Percentiles rank a stretch among this genome's conserved stretches.
Conservation (phyloP, 92 coral and sea anemone species). For the Pocillopora meandrina region DNA sequence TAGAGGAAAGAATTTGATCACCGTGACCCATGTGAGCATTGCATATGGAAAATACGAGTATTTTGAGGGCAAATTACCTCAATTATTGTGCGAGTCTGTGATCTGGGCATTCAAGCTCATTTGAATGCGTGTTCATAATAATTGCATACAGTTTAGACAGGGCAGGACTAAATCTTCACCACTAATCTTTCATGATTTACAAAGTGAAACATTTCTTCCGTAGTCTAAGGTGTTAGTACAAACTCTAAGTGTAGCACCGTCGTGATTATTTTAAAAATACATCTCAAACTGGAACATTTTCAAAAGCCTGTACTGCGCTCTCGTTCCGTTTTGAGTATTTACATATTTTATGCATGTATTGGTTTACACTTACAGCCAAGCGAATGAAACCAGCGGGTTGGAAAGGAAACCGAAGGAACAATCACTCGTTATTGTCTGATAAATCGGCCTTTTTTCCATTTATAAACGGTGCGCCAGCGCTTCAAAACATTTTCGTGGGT, state of each 20-base stretch:
- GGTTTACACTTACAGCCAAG: constrained; percentile 54
- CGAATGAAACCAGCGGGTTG: constrained; percentile 37
- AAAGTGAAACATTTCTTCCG: neutral
- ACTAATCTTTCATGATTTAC: neutral
- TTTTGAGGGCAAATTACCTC: neutral
- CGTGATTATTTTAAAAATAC: neutral
- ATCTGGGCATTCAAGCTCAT: constrained; percentile 44
- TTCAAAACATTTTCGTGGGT: constrained; percentile 3
- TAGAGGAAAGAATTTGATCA: neutral
- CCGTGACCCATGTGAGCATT: neutral
- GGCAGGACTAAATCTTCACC: constrained; percentile 35
- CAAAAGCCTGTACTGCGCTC: neutral
- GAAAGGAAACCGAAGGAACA: neutral
- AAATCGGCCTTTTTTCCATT: neutral
- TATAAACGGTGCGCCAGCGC: neutral
- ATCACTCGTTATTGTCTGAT: neutral
- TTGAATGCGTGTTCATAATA: constrained; percentile 33
- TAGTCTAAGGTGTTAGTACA: neutral
- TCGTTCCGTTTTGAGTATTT: constrained; percentile 1
- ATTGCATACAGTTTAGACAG: constrained; percentile 38
- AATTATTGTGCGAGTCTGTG: constrained; percentile 7
- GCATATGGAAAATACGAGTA: neutral
- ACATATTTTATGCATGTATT: constrained; percentile 40
- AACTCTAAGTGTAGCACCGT: neutral
- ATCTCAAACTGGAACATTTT: neutral